Conservation (phyloP, 30 jellyfish, hydroid and myxozoan genomes). For the Cassiopea andromeda region DNA sequence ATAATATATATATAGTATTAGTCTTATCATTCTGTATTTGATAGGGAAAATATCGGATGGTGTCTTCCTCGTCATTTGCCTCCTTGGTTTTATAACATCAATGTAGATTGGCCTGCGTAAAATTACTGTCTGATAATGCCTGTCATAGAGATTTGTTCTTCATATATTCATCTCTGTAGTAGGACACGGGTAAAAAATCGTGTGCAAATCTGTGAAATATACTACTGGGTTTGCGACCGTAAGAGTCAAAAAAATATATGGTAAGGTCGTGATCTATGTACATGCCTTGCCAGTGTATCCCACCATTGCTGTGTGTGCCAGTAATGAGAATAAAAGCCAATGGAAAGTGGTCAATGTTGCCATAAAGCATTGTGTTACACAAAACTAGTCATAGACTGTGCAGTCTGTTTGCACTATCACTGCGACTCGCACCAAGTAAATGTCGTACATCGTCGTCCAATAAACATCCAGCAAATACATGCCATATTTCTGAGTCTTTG, state of each 20-base stretch:
- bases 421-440: background rate
- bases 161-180: background rate
- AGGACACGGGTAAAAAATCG: background rate
- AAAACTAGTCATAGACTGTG: background rate
- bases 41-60: background rate
- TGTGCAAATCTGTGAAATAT: background rate
- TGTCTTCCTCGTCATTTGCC: background rate
- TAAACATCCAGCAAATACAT: background rate
- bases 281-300: slow-evolving; percentile 2
- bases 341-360: background rate
- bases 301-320: slow-evolving; percentile 1
- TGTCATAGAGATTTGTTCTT: background rate
- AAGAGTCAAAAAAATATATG: slow-evolving; percentile 1
- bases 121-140: background rate
- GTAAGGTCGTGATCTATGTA: background rate
- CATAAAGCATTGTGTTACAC: background rate
- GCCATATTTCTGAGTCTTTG: background rate
- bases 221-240: background rate
- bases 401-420: no score
- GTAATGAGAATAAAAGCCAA: background rate
- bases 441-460: background rate
- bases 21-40: background rate
- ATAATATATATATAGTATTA: background rate
- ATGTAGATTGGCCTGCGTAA: background rate
- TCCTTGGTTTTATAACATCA: background rate